Percentiles rank a stretch among this genome's conserved stretches.
Evolutionary conservation across 64 coral and sea anemone genomes (phyloP).

Genomic region (Montipora foliosa): DNA sequence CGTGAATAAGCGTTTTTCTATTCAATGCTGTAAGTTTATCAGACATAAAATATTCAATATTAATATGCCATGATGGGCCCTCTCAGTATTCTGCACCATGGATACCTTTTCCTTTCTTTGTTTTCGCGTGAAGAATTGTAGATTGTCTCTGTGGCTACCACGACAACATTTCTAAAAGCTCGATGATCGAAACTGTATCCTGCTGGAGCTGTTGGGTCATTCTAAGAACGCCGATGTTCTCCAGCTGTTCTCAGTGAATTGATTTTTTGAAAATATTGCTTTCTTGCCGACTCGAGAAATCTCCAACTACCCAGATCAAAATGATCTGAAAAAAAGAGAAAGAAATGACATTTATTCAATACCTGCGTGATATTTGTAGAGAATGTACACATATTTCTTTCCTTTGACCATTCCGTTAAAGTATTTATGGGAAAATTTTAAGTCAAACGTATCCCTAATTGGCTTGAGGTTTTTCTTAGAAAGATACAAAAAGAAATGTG

Average conservation of each 20-base stretch:
- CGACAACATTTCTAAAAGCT: not conserved
- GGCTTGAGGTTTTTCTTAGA: not conserved
- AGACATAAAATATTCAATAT: not conserved
- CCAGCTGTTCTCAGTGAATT: not conserved
- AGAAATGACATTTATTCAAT: not conserved
- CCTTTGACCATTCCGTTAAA: not conserved
- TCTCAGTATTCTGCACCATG: not conserved
- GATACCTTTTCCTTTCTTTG: not conserved
- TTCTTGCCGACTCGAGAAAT: not conserved
- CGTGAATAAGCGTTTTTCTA: not conserved
- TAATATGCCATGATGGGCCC: constrained; percentile 11
- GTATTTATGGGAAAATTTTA: not conserved
- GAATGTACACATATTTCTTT: not conserved
- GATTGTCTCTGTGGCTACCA: not conserved
- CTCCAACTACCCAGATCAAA: not conserved
- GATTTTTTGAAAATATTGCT: not conserved
- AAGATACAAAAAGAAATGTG: not conserved
- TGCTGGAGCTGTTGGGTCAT: not conserved
- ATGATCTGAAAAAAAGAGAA: constrained; percentile 3
- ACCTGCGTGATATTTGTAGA: too few relatives aligned
- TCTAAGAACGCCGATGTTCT: not conserved
- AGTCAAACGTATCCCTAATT: not conserved
- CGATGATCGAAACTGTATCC: not conserved
- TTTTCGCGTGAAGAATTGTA: not conserved
- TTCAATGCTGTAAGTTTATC: not conserved